Evolutionary conservation across 2,888 invertebrate species (phyloP), one percentile per base, ranked within the genome.

Genomic region (Tetragonisca angustula): DNA sequence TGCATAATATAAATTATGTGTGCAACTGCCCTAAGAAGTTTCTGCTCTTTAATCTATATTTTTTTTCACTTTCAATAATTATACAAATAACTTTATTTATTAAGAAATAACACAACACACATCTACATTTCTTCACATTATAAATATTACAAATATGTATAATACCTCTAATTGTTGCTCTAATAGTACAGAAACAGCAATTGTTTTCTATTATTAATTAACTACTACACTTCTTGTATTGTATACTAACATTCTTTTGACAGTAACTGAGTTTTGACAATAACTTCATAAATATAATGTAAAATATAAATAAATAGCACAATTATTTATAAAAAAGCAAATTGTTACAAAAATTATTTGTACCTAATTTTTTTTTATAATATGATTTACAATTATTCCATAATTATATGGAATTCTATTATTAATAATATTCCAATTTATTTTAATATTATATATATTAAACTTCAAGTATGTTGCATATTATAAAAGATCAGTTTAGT

Each of bases 271-370:
- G 73, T 69, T 74, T 27, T 78, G 79, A 85, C 78, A 87, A 86
- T 83, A 80, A 80, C 74, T 67, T 73, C 43, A 21, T 65, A 76
- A 81, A 68, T 74, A 32, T 74, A 74, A 78, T 62, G 76, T 81
- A 74, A 69, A 71, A 76, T 77, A 83, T 76, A 70, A 83, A 74
- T 19, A 32, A 69, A 13, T 61, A 77, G 86, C 81, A 86, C 79
- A 86, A 79, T 62, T 81, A 64, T 76, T 79, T 79, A 36, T 68
- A 72, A 77, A 72, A 21, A 4, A 76, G 36, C 36, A 64, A 75
- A 71, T 36, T 64, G 59, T 56, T 64, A 65, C 13, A 36, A 61
- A 54, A n/a, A 71, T 68, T 56, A 68, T 71, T 61, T 52, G 52
- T 24, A 52, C 56, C 43, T 70, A 15, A 68, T 54, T 75, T 74